phyloP scores from a whole-genome alignment of 2,797 vertebrate genomes.

The Champsocephalus esox region DNA sequence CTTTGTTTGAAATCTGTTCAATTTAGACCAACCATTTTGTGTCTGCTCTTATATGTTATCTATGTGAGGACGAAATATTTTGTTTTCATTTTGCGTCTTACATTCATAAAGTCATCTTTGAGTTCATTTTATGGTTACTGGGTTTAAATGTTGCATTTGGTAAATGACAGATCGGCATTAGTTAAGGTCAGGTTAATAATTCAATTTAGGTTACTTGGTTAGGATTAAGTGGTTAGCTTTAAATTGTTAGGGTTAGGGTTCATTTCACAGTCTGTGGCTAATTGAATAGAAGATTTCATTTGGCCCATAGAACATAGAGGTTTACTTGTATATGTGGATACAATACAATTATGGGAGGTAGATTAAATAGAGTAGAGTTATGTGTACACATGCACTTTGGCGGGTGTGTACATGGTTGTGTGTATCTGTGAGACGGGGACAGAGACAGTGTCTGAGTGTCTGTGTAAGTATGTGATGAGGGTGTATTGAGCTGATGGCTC shows the following conservation, averaged over 20 bases:
- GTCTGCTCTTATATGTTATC: background rate
- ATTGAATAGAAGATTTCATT: constrained; percentile 35
- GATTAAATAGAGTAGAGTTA: constrained; percentile 22
- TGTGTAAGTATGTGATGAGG: constrained; percentile 70
- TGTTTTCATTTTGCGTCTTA: background rate
- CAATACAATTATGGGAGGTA: background rate
- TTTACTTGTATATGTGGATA: background rate
- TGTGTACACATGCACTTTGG: constrained; percentile 2
- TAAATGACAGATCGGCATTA: background rate
- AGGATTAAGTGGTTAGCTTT: constrained; percentile 23
- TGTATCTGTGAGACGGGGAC: constrained; percentile 30
- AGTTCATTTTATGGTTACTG: constrained; percentile 2
- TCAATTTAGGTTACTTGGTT: constrained; percentile 26
- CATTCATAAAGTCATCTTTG: background rate
- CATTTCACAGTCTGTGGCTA: constrained; percentile 23
- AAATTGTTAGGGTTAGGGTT: constrained; percentile 16
- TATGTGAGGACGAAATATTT: constrained; percentile 3
- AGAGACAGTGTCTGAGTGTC: constrained; percentile 51
- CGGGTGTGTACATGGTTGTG: constrained; percentile 24
- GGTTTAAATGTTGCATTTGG: constrained; percentile 15
- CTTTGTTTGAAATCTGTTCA: constrained; percentile 28
- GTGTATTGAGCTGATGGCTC: constrained; percentile 77
- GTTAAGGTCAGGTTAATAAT: constrained; percentile 15
- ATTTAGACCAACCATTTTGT: constrained; percentile 16
- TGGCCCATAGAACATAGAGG: background rate